phyloP scores from a whole-genome alignment of 2,113 vertebrate genomes.

The Zosterops pallidus region DNA sequence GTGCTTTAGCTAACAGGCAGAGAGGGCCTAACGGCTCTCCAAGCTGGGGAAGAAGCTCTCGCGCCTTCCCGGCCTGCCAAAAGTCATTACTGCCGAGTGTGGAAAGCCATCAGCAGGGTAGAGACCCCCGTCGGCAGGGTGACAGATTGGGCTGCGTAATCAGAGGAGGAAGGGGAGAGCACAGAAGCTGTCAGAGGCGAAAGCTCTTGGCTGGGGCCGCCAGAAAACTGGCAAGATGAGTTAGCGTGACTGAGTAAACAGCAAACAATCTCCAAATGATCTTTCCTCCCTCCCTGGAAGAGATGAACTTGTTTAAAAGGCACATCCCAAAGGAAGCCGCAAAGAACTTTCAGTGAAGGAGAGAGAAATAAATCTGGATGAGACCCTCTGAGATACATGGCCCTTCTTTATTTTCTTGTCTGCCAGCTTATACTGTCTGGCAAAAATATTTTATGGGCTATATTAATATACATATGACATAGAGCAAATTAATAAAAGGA shows the following conservation, averaged over 20 bases:
- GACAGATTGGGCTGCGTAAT: conserved; percentile 98
- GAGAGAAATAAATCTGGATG: conserved; percentile 48
- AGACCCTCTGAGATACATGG: conserved; percentile 36
- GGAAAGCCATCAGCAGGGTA: conserved; percentile 95
- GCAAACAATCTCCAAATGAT: conserved; percentile 79
- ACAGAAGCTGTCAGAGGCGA: conserved; percentile 86
- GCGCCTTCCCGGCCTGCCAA: conserved; percentile 89
- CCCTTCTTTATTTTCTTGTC: conserved; percentile 34
- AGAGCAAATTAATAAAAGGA: conserved; percentile 69
- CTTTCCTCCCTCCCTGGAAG: conserved; percentile 64
- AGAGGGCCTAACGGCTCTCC: conserved; percentile 76
- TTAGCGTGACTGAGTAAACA: conserved; percentile 81
- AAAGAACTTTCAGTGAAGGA: conserved; percentile 48
- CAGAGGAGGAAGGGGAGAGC: conserved; percentile 88
- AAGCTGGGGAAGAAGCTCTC: conserved; percentile 75
- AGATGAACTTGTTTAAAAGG: conserved; percentile 67
- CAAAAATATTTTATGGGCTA: conserved; percentile 60
- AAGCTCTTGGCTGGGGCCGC: conserved; percentile 88
- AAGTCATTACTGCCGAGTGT: conserved; percentile 96
- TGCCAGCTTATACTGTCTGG: conserved; percentile 54
- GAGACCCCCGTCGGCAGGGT: conserved; percentile 89
- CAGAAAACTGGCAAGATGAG: conserved; percentile 91
- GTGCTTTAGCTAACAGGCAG: conserved; percentile 90
- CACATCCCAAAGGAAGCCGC: conserved; percentile 31
- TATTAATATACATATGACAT: conserved; percentile 70